Percentiles rank a stretch among this genome's conserved stretches.
Conservation (phyloP, 2,113 vertebrate species). For the Galeopterus variegatus region DNA sequence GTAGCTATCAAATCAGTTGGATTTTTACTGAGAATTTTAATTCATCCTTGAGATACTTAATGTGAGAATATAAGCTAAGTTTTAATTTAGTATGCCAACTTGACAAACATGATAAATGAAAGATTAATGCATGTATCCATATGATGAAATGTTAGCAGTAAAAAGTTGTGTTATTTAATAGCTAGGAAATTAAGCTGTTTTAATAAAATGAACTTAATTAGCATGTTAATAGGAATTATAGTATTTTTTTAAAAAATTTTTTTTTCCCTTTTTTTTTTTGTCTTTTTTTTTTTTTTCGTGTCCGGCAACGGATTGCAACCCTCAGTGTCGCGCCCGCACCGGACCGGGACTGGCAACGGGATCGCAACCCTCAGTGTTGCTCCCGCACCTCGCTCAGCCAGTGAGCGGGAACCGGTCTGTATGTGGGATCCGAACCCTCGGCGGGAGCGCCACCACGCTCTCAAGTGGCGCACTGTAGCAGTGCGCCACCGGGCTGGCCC, state of each 20-base stretch:
- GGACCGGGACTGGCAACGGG: no score
- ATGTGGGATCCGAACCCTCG: no score
- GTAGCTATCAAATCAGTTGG: background rate
- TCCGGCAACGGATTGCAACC: no score
- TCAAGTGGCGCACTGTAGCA: no score
- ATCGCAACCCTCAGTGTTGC: no score
- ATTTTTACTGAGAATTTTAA: slow-evolving; percentile 33
- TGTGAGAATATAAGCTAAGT: background rate
- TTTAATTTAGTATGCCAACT: background rate
- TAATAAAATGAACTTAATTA: slow-evolving; percentile 41
- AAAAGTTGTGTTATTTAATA: slow-evolving; percentile 10
- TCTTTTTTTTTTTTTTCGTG: no score
- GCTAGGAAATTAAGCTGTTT: slow-evolving; percentile 62
- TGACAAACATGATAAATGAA: slow-evolving; percentile 46
- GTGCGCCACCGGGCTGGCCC: no score
- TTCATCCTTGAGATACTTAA: background rate
- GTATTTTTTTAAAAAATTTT: background rate
- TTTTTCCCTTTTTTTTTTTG: no score
- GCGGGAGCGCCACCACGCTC: no score
- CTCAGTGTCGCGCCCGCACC: no score
- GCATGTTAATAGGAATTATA: background rate
- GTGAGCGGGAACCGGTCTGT: no score
- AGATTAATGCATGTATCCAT: background rate
- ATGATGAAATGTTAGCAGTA: background rate
- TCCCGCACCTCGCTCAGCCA: no score